A percentile compares a stretch with the other conserved stretches of the same genome.
Evolutionary conservation across 2,113 vertebrate species (phyloP).

Genomic region (Aspidoscelis tigris): DNA sequence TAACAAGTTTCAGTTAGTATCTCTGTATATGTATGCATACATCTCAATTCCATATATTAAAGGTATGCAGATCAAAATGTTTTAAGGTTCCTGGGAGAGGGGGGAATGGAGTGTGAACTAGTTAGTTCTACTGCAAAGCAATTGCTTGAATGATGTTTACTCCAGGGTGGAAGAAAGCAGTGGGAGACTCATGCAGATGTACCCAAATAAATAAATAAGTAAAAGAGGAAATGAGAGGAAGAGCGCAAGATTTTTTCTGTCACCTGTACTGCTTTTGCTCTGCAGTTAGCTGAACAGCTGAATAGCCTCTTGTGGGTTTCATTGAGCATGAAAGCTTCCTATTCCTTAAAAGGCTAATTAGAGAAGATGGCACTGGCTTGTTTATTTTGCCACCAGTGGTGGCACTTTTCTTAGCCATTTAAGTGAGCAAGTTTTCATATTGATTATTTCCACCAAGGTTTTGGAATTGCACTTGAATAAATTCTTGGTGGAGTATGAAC

Average conservation of each 20-base stretch:
- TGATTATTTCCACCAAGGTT: not conserved
- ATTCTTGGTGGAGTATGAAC: not conserved
- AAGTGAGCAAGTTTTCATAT: not conserved
- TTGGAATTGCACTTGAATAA: not conserved
- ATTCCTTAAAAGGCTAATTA: slow-evolving; percentile 74
- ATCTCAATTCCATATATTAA: not conserved
- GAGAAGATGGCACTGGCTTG: slow-evolving; percentile 48
- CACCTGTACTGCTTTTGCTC: slow-evolving; percentile 34
- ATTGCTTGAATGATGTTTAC: slow-evolving; percentile 28
- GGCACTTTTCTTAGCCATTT: slow-evolving; percentile 55
- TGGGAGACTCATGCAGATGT: slow-evolving; percentile 45
- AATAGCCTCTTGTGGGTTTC: slow-evolving; percentile 45
- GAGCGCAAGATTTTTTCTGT: slow-evolving; percentile 36
- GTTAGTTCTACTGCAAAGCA: slow-evolving; percentile 26
- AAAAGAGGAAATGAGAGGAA: not conserved
- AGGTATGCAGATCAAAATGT: not conserved
- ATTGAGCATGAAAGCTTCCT: slow-evolving; percentile 59
- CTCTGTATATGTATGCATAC: no score
- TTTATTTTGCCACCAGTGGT: slow-evolving; percentile 56
- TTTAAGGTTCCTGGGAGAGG: slow-evolving; percentile 8
- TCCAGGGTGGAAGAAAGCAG: slow-evolving; percentile 37
- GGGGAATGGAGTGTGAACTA: not conserved
- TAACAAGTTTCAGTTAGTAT: slow-evolving; percentile 36
- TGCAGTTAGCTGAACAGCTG: slow-evolving; percentile 37
- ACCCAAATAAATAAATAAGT: slow-evolving; percentile 27